A percentile compares a stretch with the other conserved stretches of the same genome.
Evolutionary conservation across 2,797 vertebrate genomes (phyloP).

Genomic region (Xenops minutus): DNA sequence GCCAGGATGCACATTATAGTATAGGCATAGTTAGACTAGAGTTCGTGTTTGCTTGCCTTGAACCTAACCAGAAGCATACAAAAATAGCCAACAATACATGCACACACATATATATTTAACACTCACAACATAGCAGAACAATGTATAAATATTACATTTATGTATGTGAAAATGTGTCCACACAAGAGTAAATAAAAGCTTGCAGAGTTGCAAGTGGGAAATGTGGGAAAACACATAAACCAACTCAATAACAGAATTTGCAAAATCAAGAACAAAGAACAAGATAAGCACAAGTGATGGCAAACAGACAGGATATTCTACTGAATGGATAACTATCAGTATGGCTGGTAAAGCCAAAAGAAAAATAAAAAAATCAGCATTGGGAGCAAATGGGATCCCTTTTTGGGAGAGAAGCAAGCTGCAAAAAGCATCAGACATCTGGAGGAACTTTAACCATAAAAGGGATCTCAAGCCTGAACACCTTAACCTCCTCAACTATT

Average conservation of each 20-base stretch:
- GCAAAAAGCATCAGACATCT: not conserved
- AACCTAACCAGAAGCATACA: not conserved
- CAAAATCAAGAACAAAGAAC: not conserved
- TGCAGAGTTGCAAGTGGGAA: not conserved
- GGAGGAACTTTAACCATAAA: not conserved
- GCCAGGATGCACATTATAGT: not conserved
- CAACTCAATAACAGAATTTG: not conserved
- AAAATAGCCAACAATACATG: not conserved
- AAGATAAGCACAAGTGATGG: not conserved
- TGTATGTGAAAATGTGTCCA: not conserved
- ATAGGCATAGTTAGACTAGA: not conserved
- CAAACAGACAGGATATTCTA: not conserved
- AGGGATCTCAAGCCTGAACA: not conserved
- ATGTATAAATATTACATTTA: not conserved
- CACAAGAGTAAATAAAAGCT: not conserved
- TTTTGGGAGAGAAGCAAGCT: not conserved
- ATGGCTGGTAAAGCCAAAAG: not conserved
- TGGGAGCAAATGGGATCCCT: not conserved
- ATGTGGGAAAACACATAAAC: not conserved
- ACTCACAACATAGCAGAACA: not conserved
- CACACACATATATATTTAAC: rapidly evolving
- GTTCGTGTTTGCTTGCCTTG: not conserved
- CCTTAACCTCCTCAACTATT: not conserved
- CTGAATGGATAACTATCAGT: not conserved
- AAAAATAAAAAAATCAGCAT: not conserved